Evolutionary conservation across 2,113 vertebrate species (phyloP), one percentile per base, ranked within the genome.

Genomic region (Globicephala melas): DNA sequence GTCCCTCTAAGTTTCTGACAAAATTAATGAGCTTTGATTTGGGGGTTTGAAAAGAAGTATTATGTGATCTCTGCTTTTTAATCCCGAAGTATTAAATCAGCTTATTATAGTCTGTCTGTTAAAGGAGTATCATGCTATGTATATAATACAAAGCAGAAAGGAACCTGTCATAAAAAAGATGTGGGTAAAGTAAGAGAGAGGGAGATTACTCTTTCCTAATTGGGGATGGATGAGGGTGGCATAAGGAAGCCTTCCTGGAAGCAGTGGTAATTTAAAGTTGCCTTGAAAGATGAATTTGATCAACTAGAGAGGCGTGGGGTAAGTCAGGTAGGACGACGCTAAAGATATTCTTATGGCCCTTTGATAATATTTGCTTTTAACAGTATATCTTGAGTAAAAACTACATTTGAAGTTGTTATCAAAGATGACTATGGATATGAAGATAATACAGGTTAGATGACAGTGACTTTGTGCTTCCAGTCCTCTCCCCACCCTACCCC

Each of bases 1-100:
- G 13, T 17, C 60, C 28, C n/a, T 96, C 79, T 92, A 11, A 74
- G 92, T 96, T 94, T 92, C 47, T 87, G 41, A 77, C 10, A 87
- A 74, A 68, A 95, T 31, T 50, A 89, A 41, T 47, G 53, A 82
- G 8, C 65, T 85, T 95, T 85, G 36, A n/a, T 21, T 50, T 94
- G 33, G 28, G n/a, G 28, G 20, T 26, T 36, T 94, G 33, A 62
- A 95, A 92, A 77, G 53, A 92, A 67, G 4, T 86, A 26, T 58
- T 76, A 10, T 3, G 12, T 50, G n/a, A 41, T 95, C 26, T 67
- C 4, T 70, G 23, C 13, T 76, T 89, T 88, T 63, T 53, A 87
- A 28, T 67, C 31, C 21, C 70, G 1, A 58, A 68, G 21, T 86
- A n/a, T 77, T 77, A 86, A 67, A 20, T 80, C 79, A 67, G 31